phyloP scores from a whole-genome alignment of 2,888 invertebrate species.

The Heliconius charithonia region DNA sequence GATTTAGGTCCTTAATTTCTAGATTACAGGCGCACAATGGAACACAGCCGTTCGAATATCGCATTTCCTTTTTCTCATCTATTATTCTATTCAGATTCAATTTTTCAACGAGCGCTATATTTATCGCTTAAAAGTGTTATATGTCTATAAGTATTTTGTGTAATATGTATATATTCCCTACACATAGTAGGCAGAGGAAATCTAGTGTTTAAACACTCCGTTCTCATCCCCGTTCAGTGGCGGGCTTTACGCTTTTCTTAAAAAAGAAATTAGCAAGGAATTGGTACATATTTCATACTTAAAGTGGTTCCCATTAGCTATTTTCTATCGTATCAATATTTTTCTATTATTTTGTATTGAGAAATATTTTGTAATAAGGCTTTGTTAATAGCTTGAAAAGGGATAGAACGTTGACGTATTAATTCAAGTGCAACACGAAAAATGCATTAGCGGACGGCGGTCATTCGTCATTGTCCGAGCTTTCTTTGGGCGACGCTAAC shows the following conservation, averaged over 20 bases:
- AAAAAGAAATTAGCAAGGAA: not conserved
- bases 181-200: no score
- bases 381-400: conserved; percentile 36
- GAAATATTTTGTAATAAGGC: conserved; percentile 20
- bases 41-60: conserved; percentile 14
- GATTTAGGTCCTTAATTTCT: conserved; percentile 27
- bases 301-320: not conserved
- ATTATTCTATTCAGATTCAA: conserved; percentile 13
- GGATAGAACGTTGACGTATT: conserved; percentile 64
- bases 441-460: conserved; percentile 76
- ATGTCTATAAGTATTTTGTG: not conserved
- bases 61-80: conserved; percentile 24
- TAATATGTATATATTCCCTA: no score
- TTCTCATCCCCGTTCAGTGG: no score
- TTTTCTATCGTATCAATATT: not conserved
- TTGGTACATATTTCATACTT: no score
- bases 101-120: conserved; percentile 14
- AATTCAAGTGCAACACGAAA: conserved; percentile 84
- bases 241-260: no score
- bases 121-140: not conserved
- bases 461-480: conserved; percentile 74
- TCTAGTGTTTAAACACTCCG: no score
- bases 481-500: conserved; percentile 50
- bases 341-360: conserved; percentile 2
- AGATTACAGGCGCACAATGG: conserved; percentile 20